Base-by-base conservation (phyloP, 2,797 vertebrate genomes). In the Eremophila alpestris region DNA sequence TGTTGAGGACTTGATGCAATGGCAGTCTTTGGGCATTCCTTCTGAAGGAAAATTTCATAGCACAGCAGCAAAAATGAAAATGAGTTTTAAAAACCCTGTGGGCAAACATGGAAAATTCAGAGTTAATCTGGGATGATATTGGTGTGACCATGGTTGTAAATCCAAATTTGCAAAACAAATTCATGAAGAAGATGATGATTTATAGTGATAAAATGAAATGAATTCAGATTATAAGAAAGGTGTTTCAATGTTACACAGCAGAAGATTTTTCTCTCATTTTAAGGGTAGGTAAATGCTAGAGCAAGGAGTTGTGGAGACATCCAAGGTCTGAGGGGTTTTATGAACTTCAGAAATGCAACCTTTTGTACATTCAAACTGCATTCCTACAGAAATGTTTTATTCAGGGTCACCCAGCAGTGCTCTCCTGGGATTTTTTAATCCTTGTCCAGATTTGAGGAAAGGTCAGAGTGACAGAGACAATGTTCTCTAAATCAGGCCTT, bases 151-250 rank as follows among this genome's bases (percentile, higher is more conserved):
- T 34, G 26, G 5, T 7, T 70, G 17, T 75, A 56, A 59, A 38
- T 59, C 77, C 6, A 63, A 13, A 48, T 29, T 20, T 0, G 1
- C 68, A 30, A 34, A 84, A 23, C 5, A 34, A 29, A 40, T 46
- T 21, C 12, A 11, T 76, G 18, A 55, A 75, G 49, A 12, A 8
- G 15, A 3, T 29, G 7, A 5, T 0, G 0, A 23, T 71, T 60
- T 7, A 6, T 18, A 41, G 14, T 13, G 16, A 29, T 51, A 8
- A 51, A 38, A 41, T 56, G 27, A 40, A 89, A 34, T 21, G 29
- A 24, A 27, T 40, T 80, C 60, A 32, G 10, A 64, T 34, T 52
- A 5, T 52, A 75, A 26, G 30, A 49, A 23, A 60, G 7, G 2
- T 81, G 29, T 43, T 82, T 49, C n/a, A 30, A 0, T 68, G 34